Percentiles rank a stretch among this genome's conserved stretches.
Evolutionary conservation across 2,888 invertebrate species (phyloP).

Genomic region (Aproaerema taeniolella): DNA sequence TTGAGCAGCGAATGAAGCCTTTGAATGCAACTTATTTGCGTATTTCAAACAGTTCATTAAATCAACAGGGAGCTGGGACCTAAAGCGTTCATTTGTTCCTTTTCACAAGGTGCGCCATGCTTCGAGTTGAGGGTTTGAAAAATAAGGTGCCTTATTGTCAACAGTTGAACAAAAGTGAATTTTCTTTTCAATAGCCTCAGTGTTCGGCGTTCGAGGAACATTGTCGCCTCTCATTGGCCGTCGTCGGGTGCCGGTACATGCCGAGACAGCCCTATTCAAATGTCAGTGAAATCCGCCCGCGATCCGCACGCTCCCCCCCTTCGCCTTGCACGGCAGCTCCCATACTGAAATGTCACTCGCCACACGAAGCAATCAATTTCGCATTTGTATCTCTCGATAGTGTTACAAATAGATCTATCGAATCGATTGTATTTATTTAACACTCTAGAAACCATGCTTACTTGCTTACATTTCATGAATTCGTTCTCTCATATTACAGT

Average conservation of each 20-base stretch:
- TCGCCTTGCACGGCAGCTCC: constrained; percentile 36
- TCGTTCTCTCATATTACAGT: no score
- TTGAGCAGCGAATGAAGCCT: not conserved
- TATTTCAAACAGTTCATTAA: constrained; percentile 3
- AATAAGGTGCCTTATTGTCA: constrained; percentile 54
- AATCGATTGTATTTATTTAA: constrained; percentile 31
- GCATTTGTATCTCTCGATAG: constrained; percentile 71
- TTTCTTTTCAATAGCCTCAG: constrained; percentile 68
- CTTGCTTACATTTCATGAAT: no score
- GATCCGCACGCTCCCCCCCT: constrained; percentile 30
- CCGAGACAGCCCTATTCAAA: constrained; percentile 74
- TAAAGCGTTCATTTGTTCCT: not conserved
- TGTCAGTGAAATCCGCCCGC: constrained; percentile 60
- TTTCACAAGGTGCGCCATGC: not conserved
- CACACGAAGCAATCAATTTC: constrained; percentile 76
- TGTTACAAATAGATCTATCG: constrained; percentile 63
- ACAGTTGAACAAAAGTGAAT: constrained; percentile 63
- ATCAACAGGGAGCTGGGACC: not conserved
- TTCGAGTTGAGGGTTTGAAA: constrained; percentile 33
- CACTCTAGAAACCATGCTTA: no score
- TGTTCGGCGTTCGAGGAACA: constrained; percentile 66
- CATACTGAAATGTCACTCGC: constrained; percentile 72
- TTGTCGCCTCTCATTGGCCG: constrained; percentile 70
- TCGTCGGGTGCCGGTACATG: constrained; percentile 71
- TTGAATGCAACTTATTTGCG: constrained; percentile 3